A percentile compares a stretch with the other conserved stretches of the same genome.
Conservation (phyloP, 2,888 invertebrate genomes). For the Microctonus aethiopoides region DNA sequence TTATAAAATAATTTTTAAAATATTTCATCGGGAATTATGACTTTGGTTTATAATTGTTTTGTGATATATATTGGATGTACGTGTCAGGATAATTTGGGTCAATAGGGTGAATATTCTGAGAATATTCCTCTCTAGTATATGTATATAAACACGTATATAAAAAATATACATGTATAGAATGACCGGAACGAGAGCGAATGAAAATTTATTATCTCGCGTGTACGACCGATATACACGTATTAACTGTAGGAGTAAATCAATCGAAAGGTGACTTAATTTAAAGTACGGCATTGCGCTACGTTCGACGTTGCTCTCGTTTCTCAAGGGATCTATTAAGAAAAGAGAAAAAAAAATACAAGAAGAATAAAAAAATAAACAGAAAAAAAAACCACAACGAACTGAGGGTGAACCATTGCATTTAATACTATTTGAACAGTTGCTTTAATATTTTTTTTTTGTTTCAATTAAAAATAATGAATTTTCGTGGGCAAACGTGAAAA, state of each 20-base stretch:
- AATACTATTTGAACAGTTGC: not conserved
- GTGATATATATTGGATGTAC: slow-evolving; percentile 13
- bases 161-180: slow-evolving; percentile 12
- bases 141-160: slow-evolving; percentile 18
- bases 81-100: slow-evolving; percentile 26
- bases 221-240: slow-evolving; percentile 34
- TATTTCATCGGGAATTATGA: not conserved
- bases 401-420: not conserved
- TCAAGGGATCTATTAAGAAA: not conserved
- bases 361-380: not conserved
- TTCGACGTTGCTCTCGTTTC: slow-evolving; percentile 11
- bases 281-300: slow-evolving; percentile 30
- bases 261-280: slow-evolving; percentile 40
- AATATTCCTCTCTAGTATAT: too few relatives aligned
- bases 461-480: slow-evolving; percentile 3
- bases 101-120: slow-evolving; percentile 28
- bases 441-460: not conserved
- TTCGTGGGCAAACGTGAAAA: not conserved
- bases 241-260: slow-evolving; percentile 41
- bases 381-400: too few relatives aligned
- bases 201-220: slow-evolving; percentile 44
- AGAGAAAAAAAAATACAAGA: not conserved
- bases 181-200: slow-evolving; percentile 14
- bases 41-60: not conserved
- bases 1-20: too few relatives aligned